phyloP scores from a whole-genome alignment of 2,113 vertebrate species.

The Ctenomys sociabilis region DNA sequence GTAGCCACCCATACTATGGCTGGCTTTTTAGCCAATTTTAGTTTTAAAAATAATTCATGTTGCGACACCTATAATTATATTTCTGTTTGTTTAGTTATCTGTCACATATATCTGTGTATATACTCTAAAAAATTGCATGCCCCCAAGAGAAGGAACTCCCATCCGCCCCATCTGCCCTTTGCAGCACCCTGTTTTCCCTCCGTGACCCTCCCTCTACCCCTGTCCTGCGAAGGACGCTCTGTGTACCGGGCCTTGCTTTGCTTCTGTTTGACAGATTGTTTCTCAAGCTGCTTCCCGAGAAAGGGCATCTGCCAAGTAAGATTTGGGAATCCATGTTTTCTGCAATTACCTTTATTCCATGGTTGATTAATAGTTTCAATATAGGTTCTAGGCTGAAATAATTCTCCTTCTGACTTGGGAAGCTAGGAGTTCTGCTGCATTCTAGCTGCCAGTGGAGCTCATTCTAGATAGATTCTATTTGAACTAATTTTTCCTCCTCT shows the following conservation, averaged over 20 bases:
- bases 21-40: neutral
- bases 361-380: neutral
- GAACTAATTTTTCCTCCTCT: neutral
- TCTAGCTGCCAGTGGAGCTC: neutral
- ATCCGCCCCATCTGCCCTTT: too few species aligned
- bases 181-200: neutral
- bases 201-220: neutral
- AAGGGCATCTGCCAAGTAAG: neutral
- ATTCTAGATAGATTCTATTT: neutral
- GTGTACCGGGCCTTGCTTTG: neutral
- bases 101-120: neutral
- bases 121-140: neutral
- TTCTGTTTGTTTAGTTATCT: neutral
- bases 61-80: neutral
- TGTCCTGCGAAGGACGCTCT: neutral
- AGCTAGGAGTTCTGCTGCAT: neutral
- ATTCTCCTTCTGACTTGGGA: neutral
- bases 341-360: neutral
- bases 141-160: neutral
- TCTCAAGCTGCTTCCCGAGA: neutral
- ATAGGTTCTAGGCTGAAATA: constrained; percentile 21
- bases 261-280: neutral
- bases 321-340: constrained; percentile 1
- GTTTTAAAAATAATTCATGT: constrained; percentile 12
- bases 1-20: neutral